Conservation (phyloP, 30 jellyfish, hydroid and myxozoan genomes). For the Clytia hemisphaerica region DNA sequence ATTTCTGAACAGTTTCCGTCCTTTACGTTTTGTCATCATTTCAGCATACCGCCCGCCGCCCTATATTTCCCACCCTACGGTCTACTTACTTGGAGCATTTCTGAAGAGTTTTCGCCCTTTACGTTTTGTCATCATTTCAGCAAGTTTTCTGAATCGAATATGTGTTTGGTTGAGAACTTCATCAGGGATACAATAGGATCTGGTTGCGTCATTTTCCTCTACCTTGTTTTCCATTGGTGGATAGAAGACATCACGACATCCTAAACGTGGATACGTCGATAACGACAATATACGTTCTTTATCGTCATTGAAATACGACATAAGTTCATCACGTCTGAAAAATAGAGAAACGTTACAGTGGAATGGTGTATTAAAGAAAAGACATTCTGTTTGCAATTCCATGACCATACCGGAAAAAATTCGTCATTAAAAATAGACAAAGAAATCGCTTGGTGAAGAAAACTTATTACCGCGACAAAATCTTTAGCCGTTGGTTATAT, state of each 20-base stretch:
- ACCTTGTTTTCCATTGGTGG: slow-evolving; percentile 53
- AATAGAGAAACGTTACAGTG: no score
- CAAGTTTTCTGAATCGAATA: slow-evolving; percentile 85
- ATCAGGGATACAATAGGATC: slow-evolving; percentile 70
- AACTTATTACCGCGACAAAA: no score
- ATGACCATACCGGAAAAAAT: no score
- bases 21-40: no score
- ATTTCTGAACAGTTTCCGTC: no score
- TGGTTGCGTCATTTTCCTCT: slow-evolving; percentile 47
- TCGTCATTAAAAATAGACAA: no score
- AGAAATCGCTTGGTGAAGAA: no score
- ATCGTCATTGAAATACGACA: slow-evolving; percentile 21
- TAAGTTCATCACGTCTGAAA: slow-evolving; percentile 56
- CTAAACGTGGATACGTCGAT: slow-evolving; percentile 76
- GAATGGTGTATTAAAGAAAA: no score
- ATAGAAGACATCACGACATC: slow-evolving; percentile 58
- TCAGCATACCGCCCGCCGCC: no score
- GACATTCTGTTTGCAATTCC: no score
- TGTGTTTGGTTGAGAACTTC: slow-evolving; percentile 63
- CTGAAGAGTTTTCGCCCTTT: slow-evolving; percentile 48
- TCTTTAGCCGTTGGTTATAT: no score
- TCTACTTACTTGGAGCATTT: slow-evolving; percentile 63
- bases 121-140: slow-evolving; percentile 69
- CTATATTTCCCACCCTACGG: no score
- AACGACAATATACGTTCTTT: slow-evolving; percentile 13